Percentiles rank a stretch among this genome's conserved stretches.
Conservation (phyloP, 2,888 invertebrate genomes). For the Lasioglossum morio region DNA sequence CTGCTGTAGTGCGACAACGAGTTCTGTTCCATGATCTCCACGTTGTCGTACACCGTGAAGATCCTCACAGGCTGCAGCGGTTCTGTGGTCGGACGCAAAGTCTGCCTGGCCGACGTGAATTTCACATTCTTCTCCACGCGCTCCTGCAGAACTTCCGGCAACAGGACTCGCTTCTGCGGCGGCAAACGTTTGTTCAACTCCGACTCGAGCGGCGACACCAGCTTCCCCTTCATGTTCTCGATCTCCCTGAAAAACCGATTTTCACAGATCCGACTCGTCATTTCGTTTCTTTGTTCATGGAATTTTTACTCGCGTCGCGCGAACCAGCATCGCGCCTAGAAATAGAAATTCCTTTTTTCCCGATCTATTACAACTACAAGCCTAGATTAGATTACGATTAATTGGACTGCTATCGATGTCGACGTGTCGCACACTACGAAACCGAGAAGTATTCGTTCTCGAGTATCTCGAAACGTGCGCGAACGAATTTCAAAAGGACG, state of each 20-base stretch:
- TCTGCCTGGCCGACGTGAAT: constrained; percentile 83
- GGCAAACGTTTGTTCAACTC: constrained; percentile 86
- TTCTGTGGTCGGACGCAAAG: constrained; percentile 83
- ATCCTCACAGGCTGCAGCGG: constrained; percentile 88
- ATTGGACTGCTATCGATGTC: not conserved
- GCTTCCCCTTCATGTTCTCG: constrained; percentile 85
- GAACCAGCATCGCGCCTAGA: not conserved
- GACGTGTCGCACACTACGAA: not conserved
- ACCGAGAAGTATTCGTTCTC: not conserved
- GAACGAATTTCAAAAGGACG: not conserved
- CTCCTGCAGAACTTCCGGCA: constrained; percentile 90
- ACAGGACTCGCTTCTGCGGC: constrained; percentile 88
- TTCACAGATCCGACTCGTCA: not conserved
- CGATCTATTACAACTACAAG: constrained; percentile 3
- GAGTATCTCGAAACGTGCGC: no score
- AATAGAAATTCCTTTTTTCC: not conserved
- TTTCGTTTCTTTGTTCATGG: not conserved
- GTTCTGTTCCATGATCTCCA: constrained; percentile 89
- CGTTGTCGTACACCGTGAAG: constrained; percentile 90
- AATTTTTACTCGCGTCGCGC: no score
- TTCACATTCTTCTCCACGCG: constrained; percentile 88
- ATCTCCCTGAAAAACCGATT: constrained; percentile 86
- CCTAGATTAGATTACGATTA: constrained; percentile 58
- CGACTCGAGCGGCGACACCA: constrained; percentile 85
- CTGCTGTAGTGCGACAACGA: constrained; percentile 87